Evolutionary conservation across 2,888 invertebrate species (phyloP).

Genomic region (Amiota communis): DNA sequence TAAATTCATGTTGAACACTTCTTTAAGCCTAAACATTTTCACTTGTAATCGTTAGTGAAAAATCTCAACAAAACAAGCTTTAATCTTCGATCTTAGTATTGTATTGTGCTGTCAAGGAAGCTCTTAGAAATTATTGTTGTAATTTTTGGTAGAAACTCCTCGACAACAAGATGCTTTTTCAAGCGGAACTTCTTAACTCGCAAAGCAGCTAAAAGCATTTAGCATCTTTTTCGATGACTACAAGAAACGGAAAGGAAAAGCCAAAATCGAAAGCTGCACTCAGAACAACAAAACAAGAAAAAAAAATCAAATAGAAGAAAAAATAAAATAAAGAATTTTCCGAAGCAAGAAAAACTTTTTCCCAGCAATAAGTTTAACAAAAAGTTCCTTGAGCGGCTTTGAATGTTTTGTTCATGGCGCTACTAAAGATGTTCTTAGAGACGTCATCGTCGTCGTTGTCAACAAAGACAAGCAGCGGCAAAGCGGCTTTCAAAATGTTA

Average conservation of each 20-base stretch:
- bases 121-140: neutral
- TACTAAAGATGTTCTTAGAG: neutral
- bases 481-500: slow-evolving; percentile 41
- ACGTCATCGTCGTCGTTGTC: slow-evolving; percentile 1
- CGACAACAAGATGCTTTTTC: slow-evolving; percentile 38
- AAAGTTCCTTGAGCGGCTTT: slow-evolving; percentile 21
- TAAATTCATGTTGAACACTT: too few relatives aligned
- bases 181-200: slow-evolving; percentile 35
- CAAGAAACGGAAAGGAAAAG: neutral
- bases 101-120: neutral
- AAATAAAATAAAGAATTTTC: neutral
- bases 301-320: neutral
- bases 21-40: too few relatives aligned
- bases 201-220: slow-evolving; percentile 36
- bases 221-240: slow-evolving; percentile 6
- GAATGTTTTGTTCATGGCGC: neutral
- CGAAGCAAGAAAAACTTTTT: slow-evolving; percentile 47
- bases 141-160: slow-evolving; percentile 29
- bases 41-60: too few relatives aligned
- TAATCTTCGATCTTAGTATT: neutral
- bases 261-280: neutral
- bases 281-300: too few relatives aligned
- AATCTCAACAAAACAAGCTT: neutral
- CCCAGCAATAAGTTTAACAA: neutral
- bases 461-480: slow-evolving; percentile 50